Evolutionary conservation across 2,888 invertebrate species (phyloP), one percentile per base, ranked within the genome.

Genomic region (Nesidiocoris tenuis): DNA sequence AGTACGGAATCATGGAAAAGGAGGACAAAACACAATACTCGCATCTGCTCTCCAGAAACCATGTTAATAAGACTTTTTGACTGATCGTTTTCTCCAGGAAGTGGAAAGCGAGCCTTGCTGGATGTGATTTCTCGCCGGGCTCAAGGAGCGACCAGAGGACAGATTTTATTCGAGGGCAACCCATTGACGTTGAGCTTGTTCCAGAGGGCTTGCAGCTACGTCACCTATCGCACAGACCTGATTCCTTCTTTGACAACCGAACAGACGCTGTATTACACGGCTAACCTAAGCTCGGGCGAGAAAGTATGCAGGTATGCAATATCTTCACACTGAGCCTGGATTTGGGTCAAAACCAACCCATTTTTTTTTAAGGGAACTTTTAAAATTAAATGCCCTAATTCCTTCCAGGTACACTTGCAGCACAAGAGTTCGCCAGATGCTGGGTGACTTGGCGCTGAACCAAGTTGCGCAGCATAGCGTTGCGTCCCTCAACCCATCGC

Each of bases 71-170:
- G n/a, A n/a, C n/a, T n/a, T 19, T 61, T n/a, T 56, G 54, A 68
- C 23, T 18, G 64, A 19, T 81, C 83, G 22, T 81, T 94, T n/a
- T n/a, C n/a, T 39, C 5, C 39, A 39, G 39, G 95, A 95, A 96
- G 96, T 80, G 98, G 98, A 0, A 98, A 98, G 83, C 90, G 95
- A 39, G 96, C 96, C 0, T 87, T 98, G 1, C 86, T 98, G 5
- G 97, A 98, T 83, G 96, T 97, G 5, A 94, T 98, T 75, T 91
- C 93, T 0, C 87, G 93, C 18, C 87, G 94, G 39, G 90, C 93
- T 12, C 89, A 90, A 79, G 92, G 92, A 0, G 90, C 93, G 0
- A 92, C 92, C 0, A 88, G 95, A 75, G 98, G 97, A 0, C 93
- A 95, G 82, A 93, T 98, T 22, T 86, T 94, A 0, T 87, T 98